Base-by-base conservation (phyloP, 2,797 vertebrate genomes). In the Acanthurus leucopareius region DNA sequence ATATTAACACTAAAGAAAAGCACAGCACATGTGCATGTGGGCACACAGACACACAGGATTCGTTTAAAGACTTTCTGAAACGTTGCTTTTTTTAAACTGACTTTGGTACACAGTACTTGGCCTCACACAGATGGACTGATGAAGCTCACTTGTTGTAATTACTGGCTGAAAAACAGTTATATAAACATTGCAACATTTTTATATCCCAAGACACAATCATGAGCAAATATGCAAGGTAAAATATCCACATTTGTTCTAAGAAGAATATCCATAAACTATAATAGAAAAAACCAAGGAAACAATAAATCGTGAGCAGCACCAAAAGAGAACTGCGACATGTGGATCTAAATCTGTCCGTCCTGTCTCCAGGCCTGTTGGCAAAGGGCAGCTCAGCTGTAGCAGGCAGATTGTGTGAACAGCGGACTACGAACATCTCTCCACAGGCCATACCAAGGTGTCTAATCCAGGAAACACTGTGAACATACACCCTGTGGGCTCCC, bases 391-490 rank as follows among this genome's bases (percentile, higher is more conserved):
- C 92, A 94, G 92, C 90, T 93, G 94, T 85, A 92, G 79, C 87
- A 86, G 90, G 84, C 92, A 89, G 91, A 94, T 86, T 93, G 92
- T 93, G 92, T 94, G 91, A 94, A 94, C 89, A 92, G 89, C 88
- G 83, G 87, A 91, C 86, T 89, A 90, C 57, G 88, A 93, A 91
- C 90, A 89, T 93, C 93, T 94, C 93, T 93, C 94, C 93, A 94
- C 93, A 94, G 93, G 93, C 93, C 84, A 89, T 78, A 90, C 78
- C 82, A 95, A 93, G 93, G 93, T 95, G 94, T 95, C 94, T 95
- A 92, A 93, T 94, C 94, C 92, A 93, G 88, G 88, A 92, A 91
- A 92, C 92, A 82, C 90, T 94, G 93, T 94, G 92, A 95, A 95
- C 91, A 94, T 85, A 88, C 90, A 91, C 89, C 94, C 93, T 52